Evolutionary conservation across 2,888 invertebrate genomes (phyloP), one percentile per base, ranked within the genome.

Genomic region (Dermolepida albohirtum): DNA sequence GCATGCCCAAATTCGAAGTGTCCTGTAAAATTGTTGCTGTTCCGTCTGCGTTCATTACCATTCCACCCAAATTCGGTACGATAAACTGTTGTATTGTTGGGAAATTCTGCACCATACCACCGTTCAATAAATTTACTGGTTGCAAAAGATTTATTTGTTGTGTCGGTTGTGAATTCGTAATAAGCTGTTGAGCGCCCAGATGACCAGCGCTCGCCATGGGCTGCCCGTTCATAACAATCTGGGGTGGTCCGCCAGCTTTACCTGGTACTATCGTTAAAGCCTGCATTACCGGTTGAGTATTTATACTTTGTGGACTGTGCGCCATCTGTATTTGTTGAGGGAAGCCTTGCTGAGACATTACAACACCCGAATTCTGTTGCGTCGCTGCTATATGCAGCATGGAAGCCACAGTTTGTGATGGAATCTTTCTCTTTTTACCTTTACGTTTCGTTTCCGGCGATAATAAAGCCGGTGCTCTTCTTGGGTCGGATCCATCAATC

Each of bases 51-150:
- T 92, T 90, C 92, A 94, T 92, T 0, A 95, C 91, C 89, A 94
- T 90, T 0, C 94, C 92, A 11, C 92, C 82, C 1, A 92, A 83
- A 73, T 94, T 93, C 10, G 94, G 94, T 66, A 94, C 90, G 63
- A 94, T 89, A 75, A 94, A 90, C 78, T 94, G 94, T 79, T 94
- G 94, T 74, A 92, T 91, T 0, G 91, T 89, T 0, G 92, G 92
- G 79, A 92, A 91, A 78, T 92, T 92, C 57, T 91, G 90, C 72
- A 92, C 89, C 68, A 91, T 89, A 4, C 89, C 88, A 55, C 89
- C 88, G 65, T 92, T 93, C 69, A 93, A 87, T 71, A 94, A 84
- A 84, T 94, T 94, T 39, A 94, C 92, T 0, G 94, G 94, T 79
- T 94, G 94, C 1, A 92, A 82, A 49, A 94, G 84, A 80, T 93